A percentile compares a stretch with the other conserved stretches of the same genome.
Conservation (phyloP, 35 echinoderm and acorn worm species). For the Eucidaris tribuloides region DNA sequence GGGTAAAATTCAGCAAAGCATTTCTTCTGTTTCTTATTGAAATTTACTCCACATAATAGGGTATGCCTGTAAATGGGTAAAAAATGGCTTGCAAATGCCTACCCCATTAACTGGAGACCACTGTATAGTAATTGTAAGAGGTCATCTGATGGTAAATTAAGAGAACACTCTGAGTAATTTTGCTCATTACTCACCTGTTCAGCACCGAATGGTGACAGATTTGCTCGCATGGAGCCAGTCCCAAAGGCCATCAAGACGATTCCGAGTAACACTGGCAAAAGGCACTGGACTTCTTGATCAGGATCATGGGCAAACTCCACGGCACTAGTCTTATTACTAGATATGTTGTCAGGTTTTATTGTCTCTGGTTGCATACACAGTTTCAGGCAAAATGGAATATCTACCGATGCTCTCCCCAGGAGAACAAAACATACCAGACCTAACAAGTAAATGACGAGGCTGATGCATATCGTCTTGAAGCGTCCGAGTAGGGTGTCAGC, state of each 20-base stretch:
- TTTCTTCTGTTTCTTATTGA: no score
- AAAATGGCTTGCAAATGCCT: no score
- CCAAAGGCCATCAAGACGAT: slow-evolving; percentile 67
- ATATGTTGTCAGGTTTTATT: not conserved
- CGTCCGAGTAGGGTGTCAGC: slow-evolving; percentile 85
- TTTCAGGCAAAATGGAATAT: not conserved
- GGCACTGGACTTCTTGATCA: not conserved
- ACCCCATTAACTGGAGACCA: no score
- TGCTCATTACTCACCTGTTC: slow-evolving; percentile 92
- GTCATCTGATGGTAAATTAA: no score
- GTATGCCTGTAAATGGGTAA: no score
- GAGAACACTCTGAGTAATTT: no score
- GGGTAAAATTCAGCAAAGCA: no score
- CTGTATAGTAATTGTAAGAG: no score
- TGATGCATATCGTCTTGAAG: slow-evolving; percentile 69
- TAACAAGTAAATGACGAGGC: slow-evolving; percentile 68
- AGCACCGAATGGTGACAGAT: slow-evolving; percentile 93
- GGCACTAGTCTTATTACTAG: not conserved
- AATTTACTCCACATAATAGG: no score
- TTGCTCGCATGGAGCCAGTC: slow-evolving; percentile 62
- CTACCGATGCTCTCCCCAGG: slow-evolving; percentile 33
- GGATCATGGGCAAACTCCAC: not conserved
- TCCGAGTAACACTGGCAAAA: slow-evolving; percentile 24
- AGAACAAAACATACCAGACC: slow-evolving; percentile 43
- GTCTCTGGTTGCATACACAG: not conserved